Conservation (phyloP, 30 jellyfish, hydroid and myxozoan species). For the Hydractinia symbiolongicarpus region DNA sequence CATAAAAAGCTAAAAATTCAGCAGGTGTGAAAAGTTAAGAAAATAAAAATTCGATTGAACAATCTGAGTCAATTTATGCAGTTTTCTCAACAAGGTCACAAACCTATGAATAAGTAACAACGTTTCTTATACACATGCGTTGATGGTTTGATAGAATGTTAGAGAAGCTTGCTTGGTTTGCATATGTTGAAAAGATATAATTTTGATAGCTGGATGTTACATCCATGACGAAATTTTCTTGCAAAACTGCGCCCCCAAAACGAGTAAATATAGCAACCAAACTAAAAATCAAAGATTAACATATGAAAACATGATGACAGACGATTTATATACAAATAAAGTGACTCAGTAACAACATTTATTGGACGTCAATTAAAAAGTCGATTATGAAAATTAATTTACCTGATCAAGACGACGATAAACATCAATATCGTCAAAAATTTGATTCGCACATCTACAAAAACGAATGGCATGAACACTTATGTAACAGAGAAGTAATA, state of each 20-base stretch:
- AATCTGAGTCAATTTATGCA: background rate
- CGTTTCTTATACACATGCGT: background rate
- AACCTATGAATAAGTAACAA: background rate
- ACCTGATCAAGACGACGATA: slow-evolving; percentile 83
- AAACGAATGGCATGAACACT: slow-evolving; percentile 19
- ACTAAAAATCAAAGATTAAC: slow-evolving; percentile 19
- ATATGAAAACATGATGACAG: background rate
- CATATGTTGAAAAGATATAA: slow-evolving; percentile 61
- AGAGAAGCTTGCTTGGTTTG: too few relatives aligned
- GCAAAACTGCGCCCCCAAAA: slow-evolving; percentile 83
- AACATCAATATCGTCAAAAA: slow-evolving; percentile 86
- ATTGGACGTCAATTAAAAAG: background rate
- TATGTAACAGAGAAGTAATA: background rate
- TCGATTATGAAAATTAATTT: background rate
- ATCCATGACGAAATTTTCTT: slow-evolving; percentile 83
- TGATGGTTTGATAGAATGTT: too few relatives aligned
- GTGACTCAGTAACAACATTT: too few relatives aligned
- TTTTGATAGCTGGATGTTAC: slow-evolving; percentile 75
- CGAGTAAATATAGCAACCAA: slow-evolving; percentile 71
- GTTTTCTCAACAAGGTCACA: background rate
- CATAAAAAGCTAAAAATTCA: slow-evolving; percentile 84
- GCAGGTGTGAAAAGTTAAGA: slow-evolving; percentile 51
- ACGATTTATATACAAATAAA: background rate
- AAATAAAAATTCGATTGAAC: background rate
- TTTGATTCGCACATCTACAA: slow-evolving; percentile 79